Evolutionary conservation across 2,888 invertebrate genomes (phyloP).

Genomic region (Acronicta alni): DNA sequence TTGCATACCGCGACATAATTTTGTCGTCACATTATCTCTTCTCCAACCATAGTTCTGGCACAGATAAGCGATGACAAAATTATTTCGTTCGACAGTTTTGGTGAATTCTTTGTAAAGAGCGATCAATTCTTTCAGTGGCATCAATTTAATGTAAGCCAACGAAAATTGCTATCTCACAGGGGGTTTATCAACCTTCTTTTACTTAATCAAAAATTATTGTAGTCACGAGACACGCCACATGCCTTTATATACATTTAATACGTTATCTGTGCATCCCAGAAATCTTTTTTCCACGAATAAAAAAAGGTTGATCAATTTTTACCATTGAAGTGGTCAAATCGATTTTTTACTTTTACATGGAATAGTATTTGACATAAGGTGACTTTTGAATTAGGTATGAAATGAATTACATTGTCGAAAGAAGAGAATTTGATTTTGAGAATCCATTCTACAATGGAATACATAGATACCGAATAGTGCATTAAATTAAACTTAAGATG

Average conservation of each 20-base stretch:
- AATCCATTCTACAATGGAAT: slow-evolving; percentile 1
- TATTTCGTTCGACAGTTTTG: slow-evolving; percentile 28
- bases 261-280: slow-evolving; percentile 19
- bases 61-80: too few species aligned
- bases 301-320: slow-evolving; percentile 18
- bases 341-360: slow-evolving; percentile 16
- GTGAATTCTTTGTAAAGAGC: slow-evolving; percentile 41
- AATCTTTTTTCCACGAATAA: not conserved
- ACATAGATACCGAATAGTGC: not conserved
- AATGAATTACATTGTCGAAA: slow-evolving; percentile 25
- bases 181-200: slow-evolving; percentile 26
- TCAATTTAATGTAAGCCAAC: slow-evolving; percentile 39
- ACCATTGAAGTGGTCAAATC: slow-evolving; percentile 16
- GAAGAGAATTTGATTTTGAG: slow-evolving; percentile 13
- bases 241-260: slow-evolving; percentile 33
- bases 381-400: slow-evolving; percentile 29
- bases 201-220: slow-evolving; percentile 1
- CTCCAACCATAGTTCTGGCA: too few species aligned
- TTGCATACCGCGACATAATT: too few species aligned
- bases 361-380: slow-evolving; percentile 22
- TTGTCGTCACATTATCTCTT: too few species aligned
- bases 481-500: slow-evolving; percentile 7
- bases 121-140: slow-evolving; percentile 38
- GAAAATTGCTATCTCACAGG: slow-evolving; percentile 24
- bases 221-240: slow-evolving; percentile 28